A percentile compares a stretch with the other conserved stretches of the same genome.
Conservation (phyloP, 2,113 vertebrate species). For the Alaudala cheleensis region DNA sequence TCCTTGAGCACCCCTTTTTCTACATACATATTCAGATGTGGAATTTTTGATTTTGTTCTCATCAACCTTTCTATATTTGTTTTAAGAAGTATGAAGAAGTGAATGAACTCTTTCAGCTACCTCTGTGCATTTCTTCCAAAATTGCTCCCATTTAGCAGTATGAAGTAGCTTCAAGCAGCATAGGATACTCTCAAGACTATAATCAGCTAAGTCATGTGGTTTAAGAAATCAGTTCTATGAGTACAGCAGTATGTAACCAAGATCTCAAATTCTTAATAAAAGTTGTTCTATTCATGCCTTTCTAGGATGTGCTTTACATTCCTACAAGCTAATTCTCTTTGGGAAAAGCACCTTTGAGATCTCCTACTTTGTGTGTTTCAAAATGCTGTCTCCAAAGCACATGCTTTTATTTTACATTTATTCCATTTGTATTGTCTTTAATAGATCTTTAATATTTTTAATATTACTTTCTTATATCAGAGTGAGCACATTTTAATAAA, state of each 20-base stretch:
- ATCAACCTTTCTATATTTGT: background rate
- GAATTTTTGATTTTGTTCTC: background rate
- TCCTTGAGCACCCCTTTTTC: background rate
- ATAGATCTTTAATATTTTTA: background rate
- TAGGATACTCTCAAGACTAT: background rate
- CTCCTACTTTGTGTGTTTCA: background rate
- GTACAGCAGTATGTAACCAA: background rate
- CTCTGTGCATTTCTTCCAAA: background rate
- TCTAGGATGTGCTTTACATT: background rate
- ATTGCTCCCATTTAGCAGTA: background rate
- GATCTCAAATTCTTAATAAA: background rate
- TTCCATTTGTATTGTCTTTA: background rate
- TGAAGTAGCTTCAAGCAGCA: background rate
- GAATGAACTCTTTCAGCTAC: background rate
- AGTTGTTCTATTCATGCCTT: fast-evolving
- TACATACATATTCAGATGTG: background rate
- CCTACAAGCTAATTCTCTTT: background rate
- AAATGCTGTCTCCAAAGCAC: background rate
- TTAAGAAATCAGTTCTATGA: background rate
- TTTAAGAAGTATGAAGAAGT: background rate
- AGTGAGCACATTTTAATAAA: background rate
- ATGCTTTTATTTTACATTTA: background rate
- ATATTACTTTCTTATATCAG: background rate
- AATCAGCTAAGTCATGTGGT: background rate
- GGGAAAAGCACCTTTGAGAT: background rate